These are phyloP conservation scores for Xenus cinereus DNA, from an alignment of 2,113 vertebrate species.

Conservation along the genomic window DNA sequence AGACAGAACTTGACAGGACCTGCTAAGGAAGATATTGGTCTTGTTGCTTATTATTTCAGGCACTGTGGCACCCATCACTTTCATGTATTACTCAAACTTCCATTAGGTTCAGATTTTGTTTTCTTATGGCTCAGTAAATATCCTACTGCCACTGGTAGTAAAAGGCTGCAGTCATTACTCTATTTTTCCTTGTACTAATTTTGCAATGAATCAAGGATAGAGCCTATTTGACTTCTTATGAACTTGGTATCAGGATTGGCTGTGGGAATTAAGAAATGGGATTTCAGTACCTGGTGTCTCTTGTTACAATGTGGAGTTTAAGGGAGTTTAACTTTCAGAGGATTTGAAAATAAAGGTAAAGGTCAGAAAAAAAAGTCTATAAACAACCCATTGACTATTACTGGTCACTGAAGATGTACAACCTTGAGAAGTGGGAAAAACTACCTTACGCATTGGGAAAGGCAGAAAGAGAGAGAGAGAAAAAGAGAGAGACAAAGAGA, in stretches of 20 bases:
- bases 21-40: not conserved
- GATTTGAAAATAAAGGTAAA: not conserved
- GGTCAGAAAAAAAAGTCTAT: not conserved
- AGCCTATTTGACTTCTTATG: not conserved
- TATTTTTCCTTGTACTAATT: not conserved
- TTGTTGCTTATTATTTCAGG: not conserved
- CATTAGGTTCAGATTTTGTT: not conserved
- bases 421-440: not conserved
- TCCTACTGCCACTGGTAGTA: fast-evolving
- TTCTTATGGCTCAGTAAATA: not conserved
- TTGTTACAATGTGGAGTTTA: not conserved
- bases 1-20: not conserved
- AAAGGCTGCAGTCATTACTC: not conserved
- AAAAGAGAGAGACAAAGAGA: too few species aligned
- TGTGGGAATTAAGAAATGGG: not conserved
- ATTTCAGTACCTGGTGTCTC: not conserved
- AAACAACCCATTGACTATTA: not conserved
- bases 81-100: not conserved
- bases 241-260: not conserved
- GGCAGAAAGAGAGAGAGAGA: too few species aligned
- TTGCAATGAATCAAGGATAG: not conserved
- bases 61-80: not conserved
- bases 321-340: not conserved
- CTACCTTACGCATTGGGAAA: not conserved
- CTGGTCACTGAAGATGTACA: not conserved